phyloP scores from a whole-genome alignment of 92 coral and sea anemone genomes.

The Epizoanthus illoricatus region DNA sequence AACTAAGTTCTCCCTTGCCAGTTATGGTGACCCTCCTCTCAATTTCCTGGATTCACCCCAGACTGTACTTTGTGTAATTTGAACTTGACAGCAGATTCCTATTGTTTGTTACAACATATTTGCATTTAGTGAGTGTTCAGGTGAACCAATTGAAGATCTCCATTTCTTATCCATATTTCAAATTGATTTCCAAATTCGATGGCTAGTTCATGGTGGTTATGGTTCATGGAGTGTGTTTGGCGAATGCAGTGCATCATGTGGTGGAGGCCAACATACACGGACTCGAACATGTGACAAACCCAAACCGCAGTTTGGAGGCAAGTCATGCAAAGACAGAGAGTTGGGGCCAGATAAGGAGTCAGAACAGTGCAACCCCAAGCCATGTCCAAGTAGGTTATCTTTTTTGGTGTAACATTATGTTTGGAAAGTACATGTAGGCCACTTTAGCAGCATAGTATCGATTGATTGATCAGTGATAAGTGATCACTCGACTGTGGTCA shows the following conservation, averaged over 20 bases:
- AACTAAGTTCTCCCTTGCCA: too few relatives aligned
- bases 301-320: constrained; percentile 49
- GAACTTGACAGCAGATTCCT: too few relatives aligned
- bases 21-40: too few relatives aligned
- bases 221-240: constrained; percentile 26
- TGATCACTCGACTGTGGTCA: too few relatives aligned
- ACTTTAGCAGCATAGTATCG: too few relatives aligned
- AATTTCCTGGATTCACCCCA: too few relatives aligned
- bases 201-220: constrained; percentile 41
- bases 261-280: constrained; percentile 24
- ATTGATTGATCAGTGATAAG: too few relatives aligned
- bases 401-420: not conserved
- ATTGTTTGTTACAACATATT: too few relatives aligned
- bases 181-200: not conserved
- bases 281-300: constrained; percentile 54
- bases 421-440: not conserved
- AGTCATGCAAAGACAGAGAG: constrained; percentile 35
- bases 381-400: constrained; percentile 46
- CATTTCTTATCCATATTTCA: not conserved
- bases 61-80: too few relatives aligned
- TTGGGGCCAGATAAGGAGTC: constrained; percentile 33
- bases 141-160: not conserved
- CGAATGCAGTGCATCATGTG: constrained; percentile 14
- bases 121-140: too few relatives aligned
- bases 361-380: constrained; percentile 29